Base-by-base conservation (phyloP, 2,797 vertebrate genomes). In the Australoheros facetus region DNA sequence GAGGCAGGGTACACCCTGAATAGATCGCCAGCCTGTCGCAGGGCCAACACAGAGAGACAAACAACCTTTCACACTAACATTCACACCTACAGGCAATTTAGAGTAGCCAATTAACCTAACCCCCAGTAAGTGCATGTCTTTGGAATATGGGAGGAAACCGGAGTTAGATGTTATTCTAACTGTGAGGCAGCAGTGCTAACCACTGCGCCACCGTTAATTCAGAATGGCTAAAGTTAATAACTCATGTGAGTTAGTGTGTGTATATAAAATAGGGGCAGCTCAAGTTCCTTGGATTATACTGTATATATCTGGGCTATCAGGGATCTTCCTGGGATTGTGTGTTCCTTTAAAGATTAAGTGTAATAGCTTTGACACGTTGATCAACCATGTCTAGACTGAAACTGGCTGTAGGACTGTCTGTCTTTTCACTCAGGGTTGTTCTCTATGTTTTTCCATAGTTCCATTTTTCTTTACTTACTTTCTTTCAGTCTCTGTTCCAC, bases 341-440 rank as follows among this genome's bases (percentile, higher is more conserved):
- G 39, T 51, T 11, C 1, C 6, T 57, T 75, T 3, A 17, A 45
- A 72, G 53, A 73, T 79, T 39, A 57, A 37, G 69, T 66, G 28
- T 19, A 77, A 82, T 72, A 77, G 77, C 60, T 60, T 55, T 19
- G 56, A 64, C 79, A 73, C 78, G 73, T 73, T 17, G 37, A 12
- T 42, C 34, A 5, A n/a, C 53, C 53, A 30, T n/a, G 62, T 82
- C 51, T 80, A 76, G 72, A 78, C 64, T 72, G 64, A 55, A 51
- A 56, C 78, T 54, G 75, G 53, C 77, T 70, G 39, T 19, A 56
- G 37, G 76, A 70, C 60, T 55, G 39, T 66, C 39, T 69, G 37
- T 60, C 28, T 53, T 48, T 48, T 80, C 54, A 69, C 37, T 62
- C 21, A 2, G 56, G 26, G 23, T 81, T 48, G 2, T 30, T 62